These are phyloP conservation scores for Paramormyrops kingsleyae DNA, from an alignment of 2,113 vertebrate species.

Conservation along the genomic window DNA sequence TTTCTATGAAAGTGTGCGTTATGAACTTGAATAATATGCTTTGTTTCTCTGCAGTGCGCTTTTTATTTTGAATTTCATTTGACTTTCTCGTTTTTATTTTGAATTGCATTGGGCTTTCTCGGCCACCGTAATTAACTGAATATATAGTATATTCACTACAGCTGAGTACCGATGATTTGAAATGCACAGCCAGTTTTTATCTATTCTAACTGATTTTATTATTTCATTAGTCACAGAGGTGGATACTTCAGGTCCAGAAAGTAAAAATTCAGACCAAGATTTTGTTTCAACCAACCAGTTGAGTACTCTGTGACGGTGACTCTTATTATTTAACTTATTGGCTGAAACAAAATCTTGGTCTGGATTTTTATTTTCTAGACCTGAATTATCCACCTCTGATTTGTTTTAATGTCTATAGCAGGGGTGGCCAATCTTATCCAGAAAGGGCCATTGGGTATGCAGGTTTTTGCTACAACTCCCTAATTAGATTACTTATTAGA, in stretches of 20 bases:
- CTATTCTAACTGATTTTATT: background rate
- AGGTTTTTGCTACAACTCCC: background rate
- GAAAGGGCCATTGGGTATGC: no score
- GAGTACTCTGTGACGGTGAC: background rate
- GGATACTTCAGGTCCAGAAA: background rate
- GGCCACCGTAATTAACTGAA: no score
- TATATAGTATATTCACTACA: background rate
- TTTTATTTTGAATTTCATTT: no score
- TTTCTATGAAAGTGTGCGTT: no score
- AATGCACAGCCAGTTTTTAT: background rate
- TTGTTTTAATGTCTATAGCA: background rate
- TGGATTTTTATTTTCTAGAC: background rate
- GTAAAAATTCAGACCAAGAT: background rate
- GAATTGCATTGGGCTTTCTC: no score
- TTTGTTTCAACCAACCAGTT: background rate
- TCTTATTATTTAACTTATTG: background rate
- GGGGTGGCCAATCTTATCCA: background rate
- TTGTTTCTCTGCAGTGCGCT: no score
- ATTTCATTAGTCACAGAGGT: background rate
- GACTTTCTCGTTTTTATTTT: no score
- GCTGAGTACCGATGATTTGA: background rate
- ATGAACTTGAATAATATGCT: no score
- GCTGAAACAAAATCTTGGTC: background rate
- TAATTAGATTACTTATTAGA: background rate
- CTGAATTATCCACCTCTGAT: background rate